Percentiles rank a stretch among this genome's conserved stretches.
phyloP scores from a whole-genome alignment of 2,113 vertebrate genomes.

The Engystomops pustulosus region DNA sequence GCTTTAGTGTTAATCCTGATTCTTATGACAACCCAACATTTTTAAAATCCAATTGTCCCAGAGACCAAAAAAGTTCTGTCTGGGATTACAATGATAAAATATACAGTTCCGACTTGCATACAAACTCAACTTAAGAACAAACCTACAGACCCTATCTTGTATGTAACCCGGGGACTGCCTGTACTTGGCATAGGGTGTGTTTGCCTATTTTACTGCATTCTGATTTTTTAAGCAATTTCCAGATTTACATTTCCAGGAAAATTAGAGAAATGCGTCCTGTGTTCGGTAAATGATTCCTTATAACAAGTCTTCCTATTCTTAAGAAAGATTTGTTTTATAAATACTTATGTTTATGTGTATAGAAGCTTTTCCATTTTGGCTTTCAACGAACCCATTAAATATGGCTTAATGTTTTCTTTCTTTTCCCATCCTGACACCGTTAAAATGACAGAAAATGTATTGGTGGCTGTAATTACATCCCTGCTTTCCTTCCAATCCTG shows the following conservation, averaged over 20 bases:
- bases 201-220: not conserved
- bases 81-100: too few species aligned
- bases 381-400: slow-evolving; percentile 7
- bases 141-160: too few species aligned
- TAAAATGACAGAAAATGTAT: slow-evolving; percentile 13
- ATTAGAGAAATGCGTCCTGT: not conserved
- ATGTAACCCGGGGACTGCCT: too few species aligned
- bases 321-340: slow-evolving; percentile 2
- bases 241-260: too few species aligned
- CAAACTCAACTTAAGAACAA: too few species aligned
- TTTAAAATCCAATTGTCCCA: too few species aligned
- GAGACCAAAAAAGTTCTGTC: too few species aligned
- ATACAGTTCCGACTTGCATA: too few species aligned
- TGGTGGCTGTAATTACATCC: slow-evolving; percentile 4
- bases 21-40: too few species aligned
- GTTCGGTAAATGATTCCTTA: not conserved
- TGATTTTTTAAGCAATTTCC: not conserved
- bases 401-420: slow-evolving; percentile 1
- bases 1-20: too few species aligned
- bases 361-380: not conserved
- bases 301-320: not conserved
- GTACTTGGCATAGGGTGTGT: not conserved
- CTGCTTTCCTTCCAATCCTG: not conserved
- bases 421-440: not conserved
- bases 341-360: not conserved